A percentile compares a stretch with the other conserved stretches of the same genome.
Conservation (phyloP, 1,140 invertebrate species). For the Parasteatoda tepidariorum region DNA sequence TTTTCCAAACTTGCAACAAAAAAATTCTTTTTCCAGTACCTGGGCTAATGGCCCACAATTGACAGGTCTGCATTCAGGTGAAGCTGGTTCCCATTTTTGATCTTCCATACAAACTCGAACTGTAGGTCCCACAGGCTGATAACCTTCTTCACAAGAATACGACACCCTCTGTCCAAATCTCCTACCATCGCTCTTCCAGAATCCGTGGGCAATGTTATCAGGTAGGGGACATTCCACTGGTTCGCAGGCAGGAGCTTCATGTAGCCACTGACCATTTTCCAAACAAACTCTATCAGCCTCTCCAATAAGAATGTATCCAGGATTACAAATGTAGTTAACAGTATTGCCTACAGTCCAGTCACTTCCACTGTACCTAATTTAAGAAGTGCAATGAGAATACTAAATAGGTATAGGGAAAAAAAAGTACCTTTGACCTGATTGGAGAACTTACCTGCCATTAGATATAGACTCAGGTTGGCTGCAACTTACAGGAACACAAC, state of each 20-base stretch:
- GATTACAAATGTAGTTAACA: conserved; percentile 68
- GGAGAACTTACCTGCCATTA: conserved; percentile 57
- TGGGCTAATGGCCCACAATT: conserved; percentile 64
- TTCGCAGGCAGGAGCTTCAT: conserved; percentile 65
- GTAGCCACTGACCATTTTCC: conserved; percentile 68
- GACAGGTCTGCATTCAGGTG: conserved; percentile 66
- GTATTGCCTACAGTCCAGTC: conserved; percentile 63
- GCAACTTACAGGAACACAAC: conserved; percentile 65
- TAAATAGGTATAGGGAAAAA: neutral
- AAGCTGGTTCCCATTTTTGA: conserved; percentile 68
- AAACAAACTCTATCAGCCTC: conserved; percentile 66
- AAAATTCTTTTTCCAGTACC: conserved; percentile 43
- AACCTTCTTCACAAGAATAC: conserved; percentile 68
- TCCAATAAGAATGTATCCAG: conserved; percentile 68
- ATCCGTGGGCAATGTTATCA: conserved; percentile 40
- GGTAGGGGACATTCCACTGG: conserved; percentile 63
- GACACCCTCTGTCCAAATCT: conserved; percentile 62
- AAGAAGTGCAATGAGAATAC: neutral
- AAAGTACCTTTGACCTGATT: neutral
- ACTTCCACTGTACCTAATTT: conserved; percentile 52
- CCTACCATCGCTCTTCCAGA: conserved; percentile 37
- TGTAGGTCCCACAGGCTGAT: conserved; percentile 66
- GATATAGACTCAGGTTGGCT: conserved; percentile 64
- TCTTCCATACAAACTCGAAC: conserved; percentile 67
- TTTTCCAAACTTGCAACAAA: too few species aligned